A percentile compares a stretch with the other conserved stretches of the same genome.
phyloP scores from a whole-genome alignment of 92 coral and sea anemone genomes.

The Siderastrea radians region DNA sequence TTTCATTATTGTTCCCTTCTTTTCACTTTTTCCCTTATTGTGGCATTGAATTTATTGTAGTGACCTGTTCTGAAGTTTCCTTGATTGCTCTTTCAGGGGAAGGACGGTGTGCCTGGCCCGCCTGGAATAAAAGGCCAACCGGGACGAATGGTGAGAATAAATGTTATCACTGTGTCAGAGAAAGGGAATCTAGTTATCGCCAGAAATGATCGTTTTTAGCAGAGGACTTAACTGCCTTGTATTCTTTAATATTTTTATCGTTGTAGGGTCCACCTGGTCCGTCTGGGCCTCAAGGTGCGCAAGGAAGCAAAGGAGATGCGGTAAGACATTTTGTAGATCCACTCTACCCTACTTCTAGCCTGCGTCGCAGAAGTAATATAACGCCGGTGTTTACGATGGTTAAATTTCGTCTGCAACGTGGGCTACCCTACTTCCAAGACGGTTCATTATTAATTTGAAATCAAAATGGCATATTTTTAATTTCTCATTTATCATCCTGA shows the following conservation, averaged over 20 bases:
- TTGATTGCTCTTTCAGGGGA: slow-evolving; percentile 13
- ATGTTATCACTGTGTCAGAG: neutral
- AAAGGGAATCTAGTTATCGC: neutral
- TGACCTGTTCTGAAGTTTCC: too few relatives aligned
- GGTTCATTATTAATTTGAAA: too few relatives aligned
- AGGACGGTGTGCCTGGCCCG: slow-evolving; percentile 30
- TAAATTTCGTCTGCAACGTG: too few relatives aligned
- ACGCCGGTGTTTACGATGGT: too few relatives aligned
- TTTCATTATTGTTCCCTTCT: too few relatives aligned
- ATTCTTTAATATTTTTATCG: neutral
- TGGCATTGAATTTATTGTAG: too few relatives aligned
- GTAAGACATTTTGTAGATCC: neutral
- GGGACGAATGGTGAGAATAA: slow-evolving; percentile 23
- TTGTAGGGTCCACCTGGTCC: slow-evolving; percentile 36
- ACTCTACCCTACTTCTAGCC: neutral
- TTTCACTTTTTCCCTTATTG: too few relatives aligned
- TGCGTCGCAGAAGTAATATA: too few relatives aligned
- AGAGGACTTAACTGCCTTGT: neutral
- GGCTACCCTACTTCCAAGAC: too few relatives aligned
- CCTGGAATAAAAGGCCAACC: slow-evolving; percentile 46
- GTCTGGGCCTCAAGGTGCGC: slow-evolving; percentile 28
- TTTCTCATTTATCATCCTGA: too few relatives aligned
- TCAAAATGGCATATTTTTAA: too few relatives aligned
- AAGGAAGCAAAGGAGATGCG: slow-evolving; percentile 45
- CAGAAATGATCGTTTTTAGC: too few relatives aligned